phyloP scores from a whole-genome alignment of 1,140 invertebrate genomes.

The Tigriopus japonicus region DNA sequence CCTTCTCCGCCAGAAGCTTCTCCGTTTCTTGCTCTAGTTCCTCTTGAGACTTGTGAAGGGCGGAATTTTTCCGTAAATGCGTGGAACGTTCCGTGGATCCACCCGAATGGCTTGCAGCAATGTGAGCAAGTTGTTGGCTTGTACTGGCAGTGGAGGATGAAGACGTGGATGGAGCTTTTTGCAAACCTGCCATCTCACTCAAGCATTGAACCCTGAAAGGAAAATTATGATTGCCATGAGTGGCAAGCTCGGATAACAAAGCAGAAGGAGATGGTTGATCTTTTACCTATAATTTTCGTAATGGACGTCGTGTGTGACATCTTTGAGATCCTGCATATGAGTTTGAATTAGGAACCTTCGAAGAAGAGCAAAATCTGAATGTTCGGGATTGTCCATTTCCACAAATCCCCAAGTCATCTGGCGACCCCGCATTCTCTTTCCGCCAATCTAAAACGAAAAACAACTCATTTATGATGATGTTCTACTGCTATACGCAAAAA shows the following conservation, averaged over 20 bases:
- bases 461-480: slow-evolving; percentile 35
- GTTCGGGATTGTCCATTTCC: slow-evolving; percentile 91
- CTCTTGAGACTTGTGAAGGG: not conserved
- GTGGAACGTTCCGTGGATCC: not conserved
- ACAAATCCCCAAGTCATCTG: slow-evolving; percentile 97
- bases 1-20: slow-evolving; percentile 9
- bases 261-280: slow-evolving; percentile 14
- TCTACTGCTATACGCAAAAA: no score
- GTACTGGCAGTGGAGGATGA: no score
- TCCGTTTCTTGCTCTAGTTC: slow-evolving; percentile 8
- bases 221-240: slow-evolving; percentile 19
- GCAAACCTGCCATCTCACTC: not conserved
- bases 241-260: not conserved
- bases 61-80: slow-evolving; percentile 1
- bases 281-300: slow-evolving; percentile 57
- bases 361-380: slow-evolving; percentile 92
- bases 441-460: slow-evolving; percentile 33
- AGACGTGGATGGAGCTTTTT: not conserved
- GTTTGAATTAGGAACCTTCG: slow-evolving; percentile 72
- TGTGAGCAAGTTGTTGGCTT: no score
- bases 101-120: not conserved
- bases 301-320: slow-evolving; percentile 82
- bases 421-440: slow-evolving; percentile 70
- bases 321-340: slow-evolving; percentile 51
- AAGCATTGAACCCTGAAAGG: slow-evolving; percentile 9